Evolutionary conservation across 2,888 invertebrate species (phyloP).

Genomic region (Elysia crispata): DNA sequence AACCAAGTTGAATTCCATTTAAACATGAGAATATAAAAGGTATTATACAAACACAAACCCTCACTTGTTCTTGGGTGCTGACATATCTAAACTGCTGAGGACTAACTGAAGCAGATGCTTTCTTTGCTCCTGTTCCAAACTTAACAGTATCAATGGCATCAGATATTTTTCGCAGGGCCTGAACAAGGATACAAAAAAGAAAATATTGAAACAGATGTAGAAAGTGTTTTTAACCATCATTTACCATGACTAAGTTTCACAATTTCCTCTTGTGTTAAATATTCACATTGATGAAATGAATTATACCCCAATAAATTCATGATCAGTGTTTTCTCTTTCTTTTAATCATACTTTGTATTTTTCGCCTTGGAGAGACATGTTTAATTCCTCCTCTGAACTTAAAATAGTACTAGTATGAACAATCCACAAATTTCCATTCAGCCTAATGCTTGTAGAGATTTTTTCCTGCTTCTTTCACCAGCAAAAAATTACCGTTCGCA

Average conservation of each 20-base stretch:
- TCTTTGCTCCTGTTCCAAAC: slow-evolving; percentile 47
- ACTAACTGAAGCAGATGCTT: slow-evolving; percentile 20
- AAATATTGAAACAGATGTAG: neutral
- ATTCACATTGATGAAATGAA: too few relatives aligned
- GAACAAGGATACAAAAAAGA: slow-evolving; percentile 33
- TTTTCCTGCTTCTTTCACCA: neutral
- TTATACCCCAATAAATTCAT: too few relatives aligned
- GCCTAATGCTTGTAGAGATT: neutral
- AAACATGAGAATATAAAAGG: neutral
- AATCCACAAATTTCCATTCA: too few relatives aligned
- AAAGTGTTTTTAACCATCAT: too few relatives aligned
- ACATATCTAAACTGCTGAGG: slow-evolving; percentile 36
- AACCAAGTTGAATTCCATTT: too few relatives aligned
- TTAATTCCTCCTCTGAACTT: too few relatives aligned
- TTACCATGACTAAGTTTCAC: neutral
- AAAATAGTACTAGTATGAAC: too few relatives aligned
- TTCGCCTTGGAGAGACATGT: too few relatives aligned
- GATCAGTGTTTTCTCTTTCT: too few relatives aligned
- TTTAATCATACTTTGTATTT: too few relatives aligned
- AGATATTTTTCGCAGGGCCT: slow-evolving; percentile 88
- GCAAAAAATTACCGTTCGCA: slow-evolving; percentile 81
- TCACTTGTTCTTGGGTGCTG: slow-evolving; percentile 35
- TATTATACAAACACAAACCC: neutral
- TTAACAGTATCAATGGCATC: slow-evolving; percentile 88
- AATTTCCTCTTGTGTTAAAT: too few relatives aligned